Base-by-base conservation (phyloP, 2,888 invertebrate genomes). In the Leptopilina drosophilae region DNA sequence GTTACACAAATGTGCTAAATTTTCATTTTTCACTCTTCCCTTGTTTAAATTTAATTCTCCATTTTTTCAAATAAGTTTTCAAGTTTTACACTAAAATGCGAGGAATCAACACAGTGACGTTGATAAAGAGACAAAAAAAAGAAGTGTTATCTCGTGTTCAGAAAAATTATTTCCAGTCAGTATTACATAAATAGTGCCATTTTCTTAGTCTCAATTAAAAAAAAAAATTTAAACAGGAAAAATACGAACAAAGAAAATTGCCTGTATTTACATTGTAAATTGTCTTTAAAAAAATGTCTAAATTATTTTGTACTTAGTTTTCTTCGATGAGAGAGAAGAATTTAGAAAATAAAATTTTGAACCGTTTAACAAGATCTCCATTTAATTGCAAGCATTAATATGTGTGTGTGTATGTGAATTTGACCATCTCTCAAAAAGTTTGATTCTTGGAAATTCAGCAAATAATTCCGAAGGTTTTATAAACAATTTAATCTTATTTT, bases 171-270 rank as follows among this genome's bases (percentile, higher is more conserved):
- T 75, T 82, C 77, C 82, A 76, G 79, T 80, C 81, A 82, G 80
- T 78, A 83, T 86, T 86, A 84, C 82, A 86, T 85, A 85, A 85
- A 87, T 84, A 82, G 33, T 56, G 14, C 79, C 78, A 84, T 81
- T 85, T 85, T 80, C 76, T 76, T 46, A 20, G 12, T 73, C 11
- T n/a, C 49, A 73, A 42, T 33, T 62, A 59, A 26, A 66, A 53
- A n/a, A n/a, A 49, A 46, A 46, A 9, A 7, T 46, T 15, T 33
- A 5, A 9, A 56, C 40, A 42, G 14, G n/a, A 56, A n/a, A 12
- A 11, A 53, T 12, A 0, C 26, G 14, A 3, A 20, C 49, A 49
- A 5, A n/a, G 42, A 46, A 42, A 66, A 42, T 42, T 69, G 20
- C 53, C 20, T 6, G 9, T 1, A 20, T 62, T 9, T 20, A 1